These are phyloP conservation scores for Propithecus coquereli DNA, from an alignment of 2,113 vertebrate species.

Conservation along the genomic window DNA sequence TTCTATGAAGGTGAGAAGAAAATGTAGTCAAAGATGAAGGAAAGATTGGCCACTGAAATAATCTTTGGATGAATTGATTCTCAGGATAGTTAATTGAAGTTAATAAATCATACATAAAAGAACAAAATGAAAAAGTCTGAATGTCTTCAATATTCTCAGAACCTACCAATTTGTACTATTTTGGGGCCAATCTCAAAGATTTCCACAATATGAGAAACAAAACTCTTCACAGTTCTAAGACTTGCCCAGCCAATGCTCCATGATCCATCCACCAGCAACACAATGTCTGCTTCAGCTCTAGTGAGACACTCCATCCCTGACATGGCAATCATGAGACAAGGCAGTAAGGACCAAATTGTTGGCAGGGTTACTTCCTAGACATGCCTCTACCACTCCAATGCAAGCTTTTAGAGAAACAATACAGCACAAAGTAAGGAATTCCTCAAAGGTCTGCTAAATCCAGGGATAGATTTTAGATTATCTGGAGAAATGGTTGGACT, in stretches of 20 bases:
- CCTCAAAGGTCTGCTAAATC: not conserved
- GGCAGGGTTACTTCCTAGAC: not conserved
- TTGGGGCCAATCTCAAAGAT: conserved; percentile 93
- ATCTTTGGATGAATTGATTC: not conserved
- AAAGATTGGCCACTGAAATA: not conserved
- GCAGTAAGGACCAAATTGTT: not conserved
- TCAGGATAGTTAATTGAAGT: not conserved
- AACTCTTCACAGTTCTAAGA: conserved; percentile 94
- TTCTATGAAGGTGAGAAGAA: not conserved
- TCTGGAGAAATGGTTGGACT: not conserved
- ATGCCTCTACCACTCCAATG: not conserved
- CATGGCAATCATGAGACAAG: conserved; percentile 70
- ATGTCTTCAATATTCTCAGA: not conserved
- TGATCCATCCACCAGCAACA: conserved; percentile 96
- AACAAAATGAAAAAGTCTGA: not conserved
- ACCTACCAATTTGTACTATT: conserved; percentile 95
- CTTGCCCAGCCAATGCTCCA: conserved; percentile 97
- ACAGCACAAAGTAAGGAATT: not conserved
- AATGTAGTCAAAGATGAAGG: not conserved
- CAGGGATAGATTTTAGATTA: not conserved
- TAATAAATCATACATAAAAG: not conserved
- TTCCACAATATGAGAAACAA: conserved; percentile 93
- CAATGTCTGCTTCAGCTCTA: conserved; percentile 91
- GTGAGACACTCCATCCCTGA: conserved; percentile 91
- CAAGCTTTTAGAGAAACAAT: not conserved